A percentile compares a stretch with the other conserved stretches of the same genome.
phyloP scores from a whole-genome alignment of 2,113 vertebrate species.

The Actinemys pallida region DNA sequence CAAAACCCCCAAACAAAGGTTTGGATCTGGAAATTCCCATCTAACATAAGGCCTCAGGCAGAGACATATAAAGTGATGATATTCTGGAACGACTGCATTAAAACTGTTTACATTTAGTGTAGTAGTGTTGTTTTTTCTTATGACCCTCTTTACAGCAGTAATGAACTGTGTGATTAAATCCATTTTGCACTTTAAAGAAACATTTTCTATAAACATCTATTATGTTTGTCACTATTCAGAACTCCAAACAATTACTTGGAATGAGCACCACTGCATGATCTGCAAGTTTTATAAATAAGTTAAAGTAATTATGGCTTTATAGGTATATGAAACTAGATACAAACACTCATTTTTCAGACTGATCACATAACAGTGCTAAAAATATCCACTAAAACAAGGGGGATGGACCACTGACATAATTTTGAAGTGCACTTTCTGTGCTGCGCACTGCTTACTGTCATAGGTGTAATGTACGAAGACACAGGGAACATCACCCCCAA shows the following conservation, averaged over 20 bases:
- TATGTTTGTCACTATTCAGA: conserved; percentile 12
- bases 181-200: conserved; percentile 18
- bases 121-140: background rate
- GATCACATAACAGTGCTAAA: background rate
- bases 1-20: background rate
- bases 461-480: background rate
- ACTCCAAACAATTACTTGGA: conserved; percentile 20
- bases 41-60: background rate
- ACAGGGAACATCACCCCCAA: background rate
- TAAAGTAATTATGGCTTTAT: background rate
- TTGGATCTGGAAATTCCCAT: background rate
- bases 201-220: conserved; percentile 8
- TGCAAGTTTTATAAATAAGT: background rate
- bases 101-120: background rate
- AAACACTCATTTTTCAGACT: background rate
- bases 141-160: background rate
- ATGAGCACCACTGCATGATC: background rate
- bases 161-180: conserved; percentile 20
- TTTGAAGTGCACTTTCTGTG: background rate
- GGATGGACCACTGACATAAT: background rate
- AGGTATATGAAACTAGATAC: too few relatives aligned
- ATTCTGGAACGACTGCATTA: background rate
- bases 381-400: background rate
- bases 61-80: background rate
- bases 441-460: background rate